phyloP scores from a whole-genome alignment of 2,888 invertebrate species.

The Germaria angustata region DNA sequence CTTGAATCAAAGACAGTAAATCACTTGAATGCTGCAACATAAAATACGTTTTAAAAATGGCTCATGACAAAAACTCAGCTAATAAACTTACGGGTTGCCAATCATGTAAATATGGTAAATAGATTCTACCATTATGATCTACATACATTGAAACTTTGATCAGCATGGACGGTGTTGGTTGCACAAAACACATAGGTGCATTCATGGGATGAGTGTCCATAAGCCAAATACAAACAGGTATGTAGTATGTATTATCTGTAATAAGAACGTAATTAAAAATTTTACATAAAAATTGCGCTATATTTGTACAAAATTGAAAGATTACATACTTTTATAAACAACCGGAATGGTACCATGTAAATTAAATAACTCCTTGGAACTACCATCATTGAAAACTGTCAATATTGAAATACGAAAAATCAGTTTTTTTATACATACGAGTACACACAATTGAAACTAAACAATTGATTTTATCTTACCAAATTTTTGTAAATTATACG shows the following conservation, averaged over 20 bases:
- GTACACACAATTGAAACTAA: not conserved
- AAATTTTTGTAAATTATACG: conserved; percentile 85
- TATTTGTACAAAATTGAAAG: not conserved
- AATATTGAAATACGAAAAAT: conserved; percentile 13
- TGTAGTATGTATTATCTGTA: conserved; percentile 91
- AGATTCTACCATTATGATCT: conserved; percentile 96
- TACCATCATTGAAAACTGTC: conserved; percentile 93
- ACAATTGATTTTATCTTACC: conserved; percentile 82
- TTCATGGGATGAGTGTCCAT: conserved; percentile 98
- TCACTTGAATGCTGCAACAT: conserved; percentile 85
- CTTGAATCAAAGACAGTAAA: conserved; percentile 91
- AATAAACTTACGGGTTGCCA: conserved; percentile 87
- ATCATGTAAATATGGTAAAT: conserved; percentile 97
- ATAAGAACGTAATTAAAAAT: conserved; percentile 15
- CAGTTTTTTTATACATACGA: not conserved
- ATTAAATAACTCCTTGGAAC: conserved; percentile 88
- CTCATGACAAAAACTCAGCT: not conserved
- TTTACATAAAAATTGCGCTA: not conserved
- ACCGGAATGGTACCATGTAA: conserved; percentile 96
- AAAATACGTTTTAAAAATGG: not conserved
- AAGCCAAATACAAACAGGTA: conserved; percentile 97
- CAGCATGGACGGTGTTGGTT: conserved; percentile 96
- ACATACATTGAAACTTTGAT: conserved; percentile 97
- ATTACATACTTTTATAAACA: conserved; percentile 86
- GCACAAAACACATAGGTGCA: conserved; percentile 96